A percentile compares a stretch with the other conserved stretches of the same genome.
These are phyloP conservation scores for Drosophila fuyamai DNA, from an alignment of 1,140 invertebrate species.

Conservation along the genomic window DNA sequence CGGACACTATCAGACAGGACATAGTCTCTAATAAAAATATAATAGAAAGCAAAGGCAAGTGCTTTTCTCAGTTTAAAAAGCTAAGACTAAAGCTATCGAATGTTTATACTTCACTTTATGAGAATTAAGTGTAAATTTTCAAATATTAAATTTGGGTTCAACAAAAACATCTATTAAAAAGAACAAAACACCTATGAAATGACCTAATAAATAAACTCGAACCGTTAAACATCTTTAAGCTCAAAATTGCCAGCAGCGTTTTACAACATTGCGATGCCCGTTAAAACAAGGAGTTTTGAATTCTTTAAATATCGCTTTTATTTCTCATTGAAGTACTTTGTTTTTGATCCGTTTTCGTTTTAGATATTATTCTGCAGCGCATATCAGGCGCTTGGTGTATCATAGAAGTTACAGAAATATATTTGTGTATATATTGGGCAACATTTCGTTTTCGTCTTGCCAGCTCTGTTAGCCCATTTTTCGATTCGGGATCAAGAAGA, in stretches of 20 bases:
- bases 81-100: no score
- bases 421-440: constrained; percentile 62
- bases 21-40: no score
- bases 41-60: no score
- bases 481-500: constrained; percentile 40
- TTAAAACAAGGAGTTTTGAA: neutral
- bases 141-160: no score
- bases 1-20: no score
- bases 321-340: constrained; percentile 76
- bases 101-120: no score
- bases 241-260: neutral
- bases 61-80: no score
- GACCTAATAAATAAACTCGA: no score
- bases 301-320: constrained; percentile 73
- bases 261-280: neutral
- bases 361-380: constrained; percentile 74
- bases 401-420: constrained; percentile 80
- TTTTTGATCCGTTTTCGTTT: constrained; percentile 70
- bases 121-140: no score
- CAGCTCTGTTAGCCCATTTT: constrained; percentile 21
- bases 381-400: constrained; percentile 69
- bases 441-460: constrained; percentile 38
- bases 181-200: no score
- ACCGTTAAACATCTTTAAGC: no score
- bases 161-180: no score